Evolutionary conservation across 1,140 invertebrate species (phyloP).

Genomic region (Chelonus insularis): DNA sequence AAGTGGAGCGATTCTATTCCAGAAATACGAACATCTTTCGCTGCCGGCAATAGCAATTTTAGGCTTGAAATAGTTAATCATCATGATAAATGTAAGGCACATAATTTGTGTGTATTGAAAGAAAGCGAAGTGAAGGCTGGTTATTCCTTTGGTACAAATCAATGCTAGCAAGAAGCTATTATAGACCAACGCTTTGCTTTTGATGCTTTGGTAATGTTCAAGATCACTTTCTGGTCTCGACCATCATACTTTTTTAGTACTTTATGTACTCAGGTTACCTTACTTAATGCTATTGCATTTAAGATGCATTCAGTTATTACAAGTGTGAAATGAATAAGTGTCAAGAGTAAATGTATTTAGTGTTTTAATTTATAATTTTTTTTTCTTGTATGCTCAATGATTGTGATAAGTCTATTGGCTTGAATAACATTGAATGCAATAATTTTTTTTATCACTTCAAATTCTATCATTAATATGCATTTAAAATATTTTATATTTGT

Average conservation of each 20-base stretch:
- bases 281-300: background rate
- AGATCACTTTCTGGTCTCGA: background rate
- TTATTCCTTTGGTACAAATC: slow-evolving; percentile 14
- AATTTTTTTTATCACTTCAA: background rate
- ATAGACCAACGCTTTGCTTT: background rate
- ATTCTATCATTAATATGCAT: background rate
- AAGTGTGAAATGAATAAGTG: too few species aligned
- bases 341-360: too few species aligned
- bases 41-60: slow-evolving; percentile 75
- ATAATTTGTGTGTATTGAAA: slow-evolving; percentile 66
- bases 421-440: background rate
- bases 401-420: too few species aligned
- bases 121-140: slow-evolving; percentile 42
- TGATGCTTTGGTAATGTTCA: background rate
- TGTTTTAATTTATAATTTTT: too few species aligned
- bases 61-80: slow-evolving; percentile 76
- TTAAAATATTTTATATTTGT: background rate
- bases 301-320: background rate
- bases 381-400: too few species aligned
- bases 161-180: slow-evolving; percentile 1
- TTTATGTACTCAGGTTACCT: background rate
- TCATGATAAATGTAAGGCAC: slow-evolving; percentile 76
- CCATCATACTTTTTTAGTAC: background rate
- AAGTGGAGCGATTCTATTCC: slow-evolving; percentile 72
- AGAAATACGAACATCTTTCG: slow-evolving; percentile 73